These are phyloP conservation scores for Athetis lepigone DNA, from an alignment of 2,888 invertebrate genomes.

Conservation along the genomic window DNA sequence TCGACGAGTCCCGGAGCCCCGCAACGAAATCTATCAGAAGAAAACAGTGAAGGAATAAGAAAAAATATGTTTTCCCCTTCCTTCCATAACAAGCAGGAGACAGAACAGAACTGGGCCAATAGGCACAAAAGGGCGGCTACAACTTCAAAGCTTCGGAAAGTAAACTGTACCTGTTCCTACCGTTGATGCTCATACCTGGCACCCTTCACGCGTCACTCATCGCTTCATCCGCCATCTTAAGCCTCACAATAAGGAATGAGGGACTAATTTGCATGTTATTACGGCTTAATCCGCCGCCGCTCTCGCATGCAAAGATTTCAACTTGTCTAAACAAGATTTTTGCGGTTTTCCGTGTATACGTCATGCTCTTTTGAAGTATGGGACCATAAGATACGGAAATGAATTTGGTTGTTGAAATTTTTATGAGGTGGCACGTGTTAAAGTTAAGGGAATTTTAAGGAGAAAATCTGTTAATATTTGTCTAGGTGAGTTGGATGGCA, in stretches of 20 bases:
- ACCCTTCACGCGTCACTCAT: neutral
- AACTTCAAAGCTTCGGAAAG: too few species aligned
- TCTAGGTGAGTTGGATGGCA: too few species aligned
- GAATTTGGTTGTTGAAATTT: constrained; percentile 19
- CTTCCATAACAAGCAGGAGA: too few species aligned
- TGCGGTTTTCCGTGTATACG: constrained; percentile 46
- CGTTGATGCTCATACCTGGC: constrained; percentile 3
- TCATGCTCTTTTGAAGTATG: constrained; percentile 32
- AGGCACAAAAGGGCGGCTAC: too few species aligned
- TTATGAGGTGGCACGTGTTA: constrained; percentile 7
- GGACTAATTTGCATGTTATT: constrained; percentile 85
- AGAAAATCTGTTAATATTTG: too few species aligned
- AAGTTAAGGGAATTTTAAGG: constrained; percentile 4
- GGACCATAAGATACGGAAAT: constrained; percentile 15
- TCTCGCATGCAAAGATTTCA: constrained; percentile 69
- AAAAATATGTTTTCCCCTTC: too few species aligned
- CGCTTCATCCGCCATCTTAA: constrained; percentile 58
- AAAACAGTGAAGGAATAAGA: too few species aligned
- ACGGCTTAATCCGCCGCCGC: constrained; percentile 77
- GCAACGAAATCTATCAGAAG: too few species aligned
- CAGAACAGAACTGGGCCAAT: too few species aligned
- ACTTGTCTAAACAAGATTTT: constrained; percentile 75
- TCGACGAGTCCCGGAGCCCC: too few species aligned
- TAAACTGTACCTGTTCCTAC: too few species aligned
- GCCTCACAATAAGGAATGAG: constrained; percentile 68